Percentiles rank a stretch among this genome's conserved stretches.
Conservation (phyloP, 1,140 invertebrate species). For the Neodiprion pinetum region DNA sequence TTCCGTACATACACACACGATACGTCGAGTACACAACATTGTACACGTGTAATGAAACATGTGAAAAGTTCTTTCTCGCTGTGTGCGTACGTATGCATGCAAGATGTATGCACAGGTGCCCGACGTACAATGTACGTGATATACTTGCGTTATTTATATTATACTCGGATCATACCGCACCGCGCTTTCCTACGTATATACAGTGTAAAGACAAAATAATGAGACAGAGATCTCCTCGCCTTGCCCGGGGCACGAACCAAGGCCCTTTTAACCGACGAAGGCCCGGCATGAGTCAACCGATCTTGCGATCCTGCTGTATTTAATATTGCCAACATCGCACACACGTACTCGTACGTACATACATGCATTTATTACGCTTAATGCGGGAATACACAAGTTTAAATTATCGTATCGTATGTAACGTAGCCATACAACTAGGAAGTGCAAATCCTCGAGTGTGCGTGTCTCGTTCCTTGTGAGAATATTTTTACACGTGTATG, state of each 20-base stretch:
- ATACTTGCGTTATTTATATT: no score
- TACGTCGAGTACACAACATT: no score
- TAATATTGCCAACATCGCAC: no score
- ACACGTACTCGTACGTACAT: not conserved
- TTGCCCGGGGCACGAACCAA: conserved; percentile 56
- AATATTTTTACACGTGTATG: conserved; percentile 36
- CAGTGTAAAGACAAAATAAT: not conserved
- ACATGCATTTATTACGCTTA: not conserved
- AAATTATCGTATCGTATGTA: not conserved
- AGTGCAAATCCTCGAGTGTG: conserved; percentile 45
- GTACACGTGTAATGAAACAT: no score
- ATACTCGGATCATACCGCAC: no score
- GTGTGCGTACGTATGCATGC: not conserved
- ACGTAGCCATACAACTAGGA: conserved; percentile 42
- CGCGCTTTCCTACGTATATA: not conserved
- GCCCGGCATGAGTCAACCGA: conserved; percentile 51
- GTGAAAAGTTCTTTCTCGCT: no score
- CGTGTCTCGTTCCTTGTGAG: conserved; percentile 12
- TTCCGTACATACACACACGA: no score
- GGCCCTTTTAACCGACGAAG: conserved; percentile 50
- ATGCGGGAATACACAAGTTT: not conserved
- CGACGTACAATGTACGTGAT: no score
- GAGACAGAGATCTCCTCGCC: conserved; percentile 44
- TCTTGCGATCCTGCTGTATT: no score
- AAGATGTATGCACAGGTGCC: not conserved